Evolutionary conservation across 2,888 invertebrate genomes (phyloP).

Genomic region (Teleiodes luculella): DNA sequence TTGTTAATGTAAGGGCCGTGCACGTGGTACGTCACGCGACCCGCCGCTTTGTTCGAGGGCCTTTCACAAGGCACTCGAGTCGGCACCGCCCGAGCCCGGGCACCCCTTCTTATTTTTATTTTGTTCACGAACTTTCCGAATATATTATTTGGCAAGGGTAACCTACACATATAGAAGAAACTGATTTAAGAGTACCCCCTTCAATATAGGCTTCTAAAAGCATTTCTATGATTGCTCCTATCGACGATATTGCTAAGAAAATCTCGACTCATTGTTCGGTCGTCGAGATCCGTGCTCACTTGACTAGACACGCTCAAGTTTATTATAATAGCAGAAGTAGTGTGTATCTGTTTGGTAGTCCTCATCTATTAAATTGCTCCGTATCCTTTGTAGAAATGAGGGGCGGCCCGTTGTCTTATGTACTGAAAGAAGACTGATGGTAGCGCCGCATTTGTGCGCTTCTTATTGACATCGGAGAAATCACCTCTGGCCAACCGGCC

Average conservation of each 20-base stretch:
- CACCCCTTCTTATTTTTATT: conserved; percentile 65
- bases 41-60: conserved; percentile 55
- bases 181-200: conserved; percentile 66
- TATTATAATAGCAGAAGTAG: background rate
- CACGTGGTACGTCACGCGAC: conserved; percentile 40
- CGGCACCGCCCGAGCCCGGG: conserved; percentile 22
- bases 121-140: conserved; percentile 71
- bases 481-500: background rate
- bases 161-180: conserved; percentile 60
- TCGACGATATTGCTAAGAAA: background rate
- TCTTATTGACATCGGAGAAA: conserved; percentile 6
- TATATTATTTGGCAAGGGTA: conserved; percentile 64
- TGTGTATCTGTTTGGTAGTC: too few relatives aligned
- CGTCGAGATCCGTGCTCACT: background rate
- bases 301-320: background rate
- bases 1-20: conserved; percentile 37
- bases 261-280: background rate
- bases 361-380: background rate
- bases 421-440: conserved; percentile 9
- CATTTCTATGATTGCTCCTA: conserved; percentile 30
- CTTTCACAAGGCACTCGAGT: conserved; percentile 57
- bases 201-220: conserved; percentile 56
- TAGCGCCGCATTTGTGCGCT: background rate
- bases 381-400: background rate
- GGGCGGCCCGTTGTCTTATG: conserved; percentile 9